Base-by-base conservation (phyloP, 2,888 invertebrate species). In the Meloe dianella region DNA sequence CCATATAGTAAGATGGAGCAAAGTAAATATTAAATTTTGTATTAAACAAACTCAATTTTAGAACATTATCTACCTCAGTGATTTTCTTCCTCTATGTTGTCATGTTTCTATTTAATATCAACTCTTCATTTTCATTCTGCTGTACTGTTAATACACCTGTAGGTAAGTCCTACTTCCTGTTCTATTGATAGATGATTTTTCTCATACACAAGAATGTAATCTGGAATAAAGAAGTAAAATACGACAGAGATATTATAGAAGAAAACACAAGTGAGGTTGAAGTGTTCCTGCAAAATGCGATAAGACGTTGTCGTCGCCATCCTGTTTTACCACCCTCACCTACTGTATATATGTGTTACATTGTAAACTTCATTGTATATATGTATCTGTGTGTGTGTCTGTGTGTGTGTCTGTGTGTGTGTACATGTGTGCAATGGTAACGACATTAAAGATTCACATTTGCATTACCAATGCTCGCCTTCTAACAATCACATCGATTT, bases 191-290 rank as follows among this genome's bases (percentile, higher is more conserved):
- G 69, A 68, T 68, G 65, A 67, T 67, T 59, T 68, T n/a, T n/a
- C n/a, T n/a, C n/a, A n/a, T n/a, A n/a, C n/a, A n/a, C n/a, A n/a
- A n/a, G n/a, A 6, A 73, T 67, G 73, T 71, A 73, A 75, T 73
- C 70, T 66, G 74, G 75, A 73, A 75, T 76, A 77, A 77, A 74
- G 75, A 75, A 74, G 74, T 71, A 73, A 76, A 75, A 75, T 75
- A 75, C 69, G 69, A 67, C 71, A 57, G 35, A 65, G 67, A 75
- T 71, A 72, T 70, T 73, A 74, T 73, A 35, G 35, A 35, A 72
- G 67, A 73, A 71, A 71, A 75, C 66, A 69, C 69, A 70, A 70
- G 72, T 66, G 70, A 71, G 68, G 70, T 70, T 72, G 73, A 74
- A 74, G 73, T 72, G 74, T 69, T 72, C 66, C 74, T 75, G 77